Evolutionary conservation across 2,797 vertebrate species (phyloP).

Genomic region (Hippopotamyrus pictus): DNA sequence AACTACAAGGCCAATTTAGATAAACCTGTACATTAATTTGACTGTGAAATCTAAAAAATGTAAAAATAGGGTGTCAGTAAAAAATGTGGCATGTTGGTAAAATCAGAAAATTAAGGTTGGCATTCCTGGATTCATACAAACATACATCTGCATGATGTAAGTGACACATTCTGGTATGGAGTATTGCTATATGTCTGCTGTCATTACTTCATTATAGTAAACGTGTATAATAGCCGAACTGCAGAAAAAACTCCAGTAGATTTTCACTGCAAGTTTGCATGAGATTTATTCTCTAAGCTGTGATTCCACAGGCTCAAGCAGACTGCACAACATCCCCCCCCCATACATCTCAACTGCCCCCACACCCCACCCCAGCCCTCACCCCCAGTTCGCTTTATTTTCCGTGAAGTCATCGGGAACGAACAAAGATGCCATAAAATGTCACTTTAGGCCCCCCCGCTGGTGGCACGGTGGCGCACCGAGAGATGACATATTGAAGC

Average conservation of each 20-base stretch:
- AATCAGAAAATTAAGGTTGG: neutral
- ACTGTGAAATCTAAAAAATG: neutral
- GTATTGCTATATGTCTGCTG: neutral
- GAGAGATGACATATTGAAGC: constrained; percentile 42
- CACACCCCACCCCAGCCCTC: neutral
- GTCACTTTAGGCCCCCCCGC: constrained; percentile 29
- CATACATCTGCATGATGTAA: neutral
- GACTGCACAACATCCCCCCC: neutral
- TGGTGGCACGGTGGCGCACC: constrained; percentile 23
- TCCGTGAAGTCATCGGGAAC: constrained; percentile 21
- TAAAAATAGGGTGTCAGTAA: neutral
- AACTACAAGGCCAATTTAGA: too few species aligned
- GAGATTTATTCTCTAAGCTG: neutral
- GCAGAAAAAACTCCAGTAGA: neutral
- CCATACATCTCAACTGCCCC: neutral
- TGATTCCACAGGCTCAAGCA: neutral
- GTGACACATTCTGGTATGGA: neutral
- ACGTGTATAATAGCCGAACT: neutral
- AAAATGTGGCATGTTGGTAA: neutral
- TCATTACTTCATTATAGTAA: neutral
- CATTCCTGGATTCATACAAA: neutral
- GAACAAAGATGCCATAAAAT: constrained; percentile 36
- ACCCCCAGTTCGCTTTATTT: constrained; percentile 15
- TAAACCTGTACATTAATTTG: neutral
- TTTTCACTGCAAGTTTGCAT: neutral